These are phyloP conservation scores for Columba janthina DNA, from an alignment of 2,113 vertebrate species.

Conservation along the genomic window DNA sequence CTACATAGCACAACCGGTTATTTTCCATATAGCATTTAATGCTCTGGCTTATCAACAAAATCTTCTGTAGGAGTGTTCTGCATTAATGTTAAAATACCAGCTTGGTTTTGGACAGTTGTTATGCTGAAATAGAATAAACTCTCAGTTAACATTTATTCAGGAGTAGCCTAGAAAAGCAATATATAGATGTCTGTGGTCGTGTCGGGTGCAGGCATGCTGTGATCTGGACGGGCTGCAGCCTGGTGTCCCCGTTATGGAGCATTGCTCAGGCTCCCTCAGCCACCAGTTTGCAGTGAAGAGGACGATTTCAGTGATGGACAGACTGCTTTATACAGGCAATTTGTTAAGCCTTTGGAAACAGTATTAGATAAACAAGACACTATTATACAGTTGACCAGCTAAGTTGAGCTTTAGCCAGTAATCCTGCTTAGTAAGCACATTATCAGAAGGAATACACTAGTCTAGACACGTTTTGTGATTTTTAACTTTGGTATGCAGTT, in stretches of 20 bases:
- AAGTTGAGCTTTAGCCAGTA: slow-evolving; percentile 45
- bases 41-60: neutral
- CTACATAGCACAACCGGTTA: neutral
- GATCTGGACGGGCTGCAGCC: neutral
- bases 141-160: neutral
- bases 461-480: slow-evolving; percentile 57
- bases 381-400: slow-evolving; percentile 47
- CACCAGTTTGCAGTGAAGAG: neutral
- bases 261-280: neutral
- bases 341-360: slow-evolving; percentile 31
- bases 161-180: neutral
- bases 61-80: neutral
- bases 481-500: slow-evolving; percentile 43
- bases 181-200: accelerated
- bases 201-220: neutral
- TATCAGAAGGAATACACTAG: slow-evolving; percentile 1
- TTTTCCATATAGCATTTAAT: neutral
- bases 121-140: neutral
- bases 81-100: neutral
- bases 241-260: accelerated
- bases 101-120: neutral
- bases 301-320: neutral
- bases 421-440: slow-evolving; percentile 31
- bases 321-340: neutral
- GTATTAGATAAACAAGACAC: slow-evolving; percentile 29